Base-by-base conservation (phyloP, 2,797 vertebrate genomes). In the Pseudochaenichthys georgianus region DNA sequence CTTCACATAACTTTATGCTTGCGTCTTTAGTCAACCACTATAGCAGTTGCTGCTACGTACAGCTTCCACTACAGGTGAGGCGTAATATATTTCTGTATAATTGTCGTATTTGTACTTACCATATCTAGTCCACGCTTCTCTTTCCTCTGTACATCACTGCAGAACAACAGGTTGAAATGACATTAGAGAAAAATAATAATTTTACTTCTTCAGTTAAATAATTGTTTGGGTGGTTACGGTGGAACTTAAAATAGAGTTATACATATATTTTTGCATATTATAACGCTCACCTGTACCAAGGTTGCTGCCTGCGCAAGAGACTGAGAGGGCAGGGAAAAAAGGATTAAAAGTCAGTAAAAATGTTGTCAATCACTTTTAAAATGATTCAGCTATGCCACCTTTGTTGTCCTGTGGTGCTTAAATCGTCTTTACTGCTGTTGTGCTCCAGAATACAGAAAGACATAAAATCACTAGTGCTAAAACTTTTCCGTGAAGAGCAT, bases 141-240 rank as follows among this genome's bases (percentile, higher is more conserved):
- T 95, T 98, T 79, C 97, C 96, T 93, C 96, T 95, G 86, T 97
- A 98, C 88, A 97, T 94, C 70, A 99, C 97, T 99, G 75, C 1
- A 90, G 86, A 80, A 88, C n/a, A n/a, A 78, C 50, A 79, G 23
- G 55, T 64, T 77, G 60, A 61, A 69, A 41, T 7, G 43, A 63
- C 53, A 34, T 81, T 51, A 68, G 21, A 75, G 28, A 28, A 28
- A 28, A 28, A 28, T 28, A 19, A 19, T 19, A 0, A 4, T 5
- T 47, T 23, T 0, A 38, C 54, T n/a, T 38, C 1, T 6, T 61
- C 51, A n/a, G 3, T 4, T 43, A 5, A 51, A 11, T 46, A 17
- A 23, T 1, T n/a, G 12, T 57, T 38, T 31, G 1, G 13, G 13
- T 57, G 16, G 13, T 54, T 47, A 21, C 4, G 17, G 4, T 45